phyloP scores from a whole-genome alignment of 2,113 vertebrate genomes.

The Corythornis cristatus region DNA sequence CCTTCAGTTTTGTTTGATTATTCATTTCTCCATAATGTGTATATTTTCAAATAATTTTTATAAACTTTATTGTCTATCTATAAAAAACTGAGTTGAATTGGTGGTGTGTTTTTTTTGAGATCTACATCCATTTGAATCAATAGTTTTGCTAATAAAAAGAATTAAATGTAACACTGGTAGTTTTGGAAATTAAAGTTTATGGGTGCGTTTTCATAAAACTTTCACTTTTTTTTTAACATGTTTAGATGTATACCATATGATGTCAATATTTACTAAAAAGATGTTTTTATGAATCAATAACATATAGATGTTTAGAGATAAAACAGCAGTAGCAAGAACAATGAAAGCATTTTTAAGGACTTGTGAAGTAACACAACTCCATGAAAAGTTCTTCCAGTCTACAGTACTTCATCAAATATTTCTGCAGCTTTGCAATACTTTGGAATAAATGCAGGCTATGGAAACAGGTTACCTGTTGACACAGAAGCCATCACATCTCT shows the following conservation, averaged over 20 bases:
- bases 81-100: slow-evolving; percentile 10
- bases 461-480: not conserved
- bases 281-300: not conserved
- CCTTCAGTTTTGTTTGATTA: slow-evolving; percentile 14
- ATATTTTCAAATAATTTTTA: slow-evolving; percentile 34
- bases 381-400: not conserved
- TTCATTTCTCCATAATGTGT: not conserved
- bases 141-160: not conserved
- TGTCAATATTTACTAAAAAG: not conserved
- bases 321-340: not conserved
- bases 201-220: not conserved
- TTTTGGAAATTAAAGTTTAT: not conserved
- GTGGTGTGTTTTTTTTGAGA: not conserved
- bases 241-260: slow-evolving; percentile 5
- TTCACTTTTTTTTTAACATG: not conserved
- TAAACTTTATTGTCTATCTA: slow-evolving; percentile 17
- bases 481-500: not conserved
- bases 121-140: not conserved
- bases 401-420: not conserved
- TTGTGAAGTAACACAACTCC: not conserved
- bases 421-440: not conserved
- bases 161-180: not conserved
- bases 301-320: not conserved
- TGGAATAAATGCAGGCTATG: not conserved
- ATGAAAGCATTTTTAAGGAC: not conserved